Evolutionary conservation across 1,140 invertebrate species (phyloP), one percentile per base, ranked within the genome.

Genomic region (Bombus terrestris): DNA sequence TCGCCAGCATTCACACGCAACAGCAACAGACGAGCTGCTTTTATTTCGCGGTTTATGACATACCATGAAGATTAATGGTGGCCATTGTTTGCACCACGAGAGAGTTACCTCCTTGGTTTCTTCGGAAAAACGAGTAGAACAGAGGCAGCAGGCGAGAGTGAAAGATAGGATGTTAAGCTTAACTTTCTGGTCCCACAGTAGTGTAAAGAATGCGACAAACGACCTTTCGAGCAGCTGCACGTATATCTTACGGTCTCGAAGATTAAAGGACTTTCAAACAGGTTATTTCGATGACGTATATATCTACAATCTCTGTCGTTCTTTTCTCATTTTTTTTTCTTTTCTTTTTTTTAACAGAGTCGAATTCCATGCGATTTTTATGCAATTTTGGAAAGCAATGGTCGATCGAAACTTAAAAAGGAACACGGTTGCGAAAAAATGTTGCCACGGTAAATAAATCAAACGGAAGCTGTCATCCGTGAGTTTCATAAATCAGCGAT

Each of bases 51-150:
- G 71, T 88, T 90, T 88, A 89, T 88, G 86, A 89, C 71, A 77
- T 13, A 62, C 74, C 86, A 90, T 85, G 89, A 92, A 92, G 91
- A 92, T 91, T 91, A 92, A 92, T 87, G 82, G 68, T 15, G 32
- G 81, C 47, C 82, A 89, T 91, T 91, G 89, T 91, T 85, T 80
- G 83, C 69, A 39, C 66, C 68, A 41, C 69, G 59, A 57, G 13
- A 74, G 72, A 22, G 41, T 37, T 74, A 53, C 81, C 85, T 57
- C 43, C 75, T 37, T 66, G 39, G 86, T 69, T 78, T 32, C 66
- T 32, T 71, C 71, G 81, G n/a, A 72, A 73, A 59, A 43, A 59
- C 53, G 35, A 59, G 28, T 47, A 35, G 41, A 43, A 32, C 18
- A 57, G 37, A 15, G 35, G 15, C 39, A 53, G 41, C 57, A 37